A percentile compares a stretch with the other conserved stretches of the same genome.
Evolutionary conservation across 2,797 vertebrate species (phyloP).

Genomic region (Mallotus villosus): DNA sequence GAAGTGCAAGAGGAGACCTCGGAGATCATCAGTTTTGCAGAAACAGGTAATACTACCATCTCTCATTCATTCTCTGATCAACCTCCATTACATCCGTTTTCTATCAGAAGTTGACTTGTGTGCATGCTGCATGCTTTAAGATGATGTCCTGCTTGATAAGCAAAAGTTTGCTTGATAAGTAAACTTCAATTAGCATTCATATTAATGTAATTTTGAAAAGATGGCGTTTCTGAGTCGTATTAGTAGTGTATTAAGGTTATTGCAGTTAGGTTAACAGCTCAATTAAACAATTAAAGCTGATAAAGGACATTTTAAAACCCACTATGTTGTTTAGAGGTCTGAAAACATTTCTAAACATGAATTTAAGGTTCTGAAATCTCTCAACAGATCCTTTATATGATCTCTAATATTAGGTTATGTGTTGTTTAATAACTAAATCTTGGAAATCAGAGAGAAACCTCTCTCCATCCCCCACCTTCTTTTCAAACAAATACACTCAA

Average conservation of each 20-base stretch:
- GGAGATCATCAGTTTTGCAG: conserved; percentile 97
- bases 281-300: too few species aligned
- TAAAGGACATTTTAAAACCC: too few species aligned
- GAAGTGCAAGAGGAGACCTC: conserved; percentile 88
- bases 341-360: too few species aligned
- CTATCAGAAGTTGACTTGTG: not conserved
- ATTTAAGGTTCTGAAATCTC: not conserved
- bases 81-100: conserved; percentile 25
- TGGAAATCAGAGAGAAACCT: conserved; percentile 28
- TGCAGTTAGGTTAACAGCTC: too few species aligned
- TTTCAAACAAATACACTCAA: not conserved
- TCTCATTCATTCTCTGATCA: conserved; percentile 30
- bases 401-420: conserved; percentile 38
- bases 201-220: too few species aligned
- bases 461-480: conserved; percentile 8
- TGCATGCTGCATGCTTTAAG: too few species aligned
- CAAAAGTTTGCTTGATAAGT: too few species aligned
- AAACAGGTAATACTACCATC: conserved; percentile 82
- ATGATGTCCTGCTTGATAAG: too few species aligned
- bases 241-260: too few species aligned
- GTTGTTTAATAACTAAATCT: conserved; percentile 55
- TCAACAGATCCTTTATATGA: conserved; percentile 23
- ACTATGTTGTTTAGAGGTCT: too few species aligned
- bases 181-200: too few species aligned
- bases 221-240: too few species aligned